Base-by-base conservation (phyloP, 2,113 vertebrate species). In the Mandrillus leucophaeus region DNA sequence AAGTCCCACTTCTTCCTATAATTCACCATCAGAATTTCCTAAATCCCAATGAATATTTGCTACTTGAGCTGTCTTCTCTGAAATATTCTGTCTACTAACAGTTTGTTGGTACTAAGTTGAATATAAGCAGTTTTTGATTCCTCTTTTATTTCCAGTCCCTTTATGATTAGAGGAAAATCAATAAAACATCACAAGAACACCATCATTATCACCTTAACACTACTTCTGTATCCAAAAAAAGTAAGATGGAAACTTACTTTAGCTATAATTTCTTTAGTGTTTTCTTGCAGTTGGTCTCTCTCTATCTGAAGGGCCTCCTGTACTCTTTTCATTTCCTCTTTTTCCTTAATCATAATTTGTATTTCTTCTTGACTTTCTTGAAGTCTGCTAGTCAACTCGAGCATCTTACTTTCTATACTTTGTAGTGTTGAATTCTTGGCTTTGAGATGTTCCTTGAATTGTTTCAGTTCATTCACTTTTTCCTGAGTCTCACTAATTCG, bases 361-460 rank as follows among this genome's bases (percentile, higher is more conserved):
- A 97, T 64, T 91, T 97, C 93, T 75, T 97, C 78, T n/a, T 96
- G 92, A 89, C 95, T 95, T 30, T 61, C 79, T 73, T 95, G 93
- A 61, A 97, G 83, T 52, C 76, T 94, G 48, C 61, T 22, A 14
- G 45, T 75, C 76, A 97, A 5, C n/a, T 50, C 2, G 2, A 97
- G 89, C 18, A 86, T 97, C 87, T 97, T 90, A 1, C 25, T 94
- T 52, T 97, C 93, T 30, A 82, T 3, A 13, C 4, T 96, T 48
- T 95, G 96, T 2, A 98, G 79, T 6, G 55, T 8, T 6, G 70
- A 84, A 11, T 97, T 84, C 45, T 79, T 89, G 86, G 66, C 64
- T 52, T 55, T 72, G 50, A 97, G 72, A 40, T 81, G 81, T 1
- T 94, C 88, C 48, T 50, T 88, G 35, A 97, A 40, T 72, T 88